These are phyloP conservation scores for Tromatobia lineatoria DNA, from an alignment of 2,888 invertebrate species.

Conservation along the genomic window DNA sequence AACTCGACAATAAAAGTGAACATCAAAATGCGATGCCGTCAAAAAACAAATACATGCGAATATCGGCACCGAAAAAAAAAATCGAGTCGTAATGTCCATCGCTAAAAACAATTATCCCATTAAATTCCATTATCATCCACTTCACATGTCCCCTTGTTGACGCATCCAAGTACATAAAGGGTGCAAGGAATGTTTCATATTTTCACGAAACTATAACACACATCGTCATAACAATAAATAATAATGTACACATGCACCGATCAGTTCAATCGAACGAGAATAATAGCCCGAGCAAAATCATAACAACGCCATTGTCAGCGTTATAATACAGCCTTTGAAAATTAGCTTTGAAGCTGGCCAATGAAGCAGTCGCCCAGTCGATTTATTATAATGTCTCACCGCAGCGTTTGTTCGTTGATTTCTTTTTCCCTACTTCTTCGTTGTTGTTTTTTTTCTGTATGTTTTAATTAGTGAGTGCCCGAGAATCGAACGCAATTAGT, in stretches of 20 bases:
- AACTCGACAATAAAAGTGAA: too few relatives aligned
- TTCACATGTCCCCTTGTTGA: not conserved
- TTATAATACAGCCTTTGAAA: slow-evolving; percentile 40
- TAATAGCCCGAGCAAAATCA: not conserved
- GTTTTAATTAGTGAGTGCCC: slow-evolving; percentile 61
- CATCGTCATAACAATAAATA: not conserved
- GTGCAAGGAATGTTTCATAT: not conserved
- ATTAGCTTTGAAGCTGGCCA: slow-evolving; percentile 48
- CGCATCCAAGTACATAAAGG: not conserved
- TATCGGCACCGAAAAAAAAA: too few relatives aligned
- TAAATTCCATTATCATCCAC: not conserved
- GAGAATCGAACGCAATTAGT: slow-evolving; percentile 70
- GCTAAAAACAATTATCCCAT: too few relatives aligned
- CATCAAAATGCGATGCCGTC: too few relatives aligned
- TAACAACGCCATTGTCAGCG: slow-evolving; percentile 8
- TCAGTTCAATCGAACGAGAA: not conserved
- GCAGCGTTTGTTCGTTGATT: slow-evolving; percentile 10
- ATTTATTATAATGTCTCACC: slow-evolving; percentile 58
- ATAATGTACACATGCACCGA: not conserved
- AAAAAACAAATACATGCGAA: too few relatives aligned
- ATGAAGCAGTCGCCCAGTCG: slow-evolving; percentile 61
- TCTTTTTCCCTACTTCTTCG: slow-evolving; percentile 1
- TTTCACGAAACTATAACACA: not conserved
- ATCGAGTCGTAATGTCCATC: too few relatives aligned
- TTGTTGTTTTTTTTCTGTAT: slow-evolving; percentile 18